Evolutionary conservation across 2,113 vertebrate species (phyloP).

Genomic region (Lophotis ruficrista): DNA sequence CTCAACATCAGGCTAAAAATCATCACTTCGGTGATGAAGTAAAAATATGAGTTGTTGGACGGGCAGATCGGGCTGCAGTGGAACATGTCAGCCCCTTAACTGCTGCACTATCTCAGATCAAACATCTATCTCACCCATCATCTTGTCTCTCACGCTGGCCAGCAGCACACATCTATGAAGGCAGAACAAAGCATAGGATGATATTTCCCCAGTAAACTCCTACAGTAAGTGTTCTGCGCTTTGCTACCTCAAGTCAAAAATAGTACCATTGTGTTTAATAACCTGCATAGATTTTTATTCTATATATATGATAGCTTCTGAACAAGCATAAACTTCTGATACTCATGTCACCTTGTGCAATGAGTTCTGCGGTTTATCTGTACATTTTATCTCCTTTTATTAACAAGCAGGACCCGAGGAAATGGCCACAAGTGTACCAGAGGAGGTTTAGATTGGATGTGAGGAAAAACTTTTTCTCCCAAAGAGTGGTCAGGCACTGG

Average conservation of each 20-base stretch:
- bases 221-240: neutral
- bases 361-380: neutral
- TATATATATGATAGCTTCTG: neutral
- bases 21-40: neutral
- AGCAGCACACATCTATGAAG: neutral
- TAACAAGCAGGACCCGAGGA: too few relatives aligned
- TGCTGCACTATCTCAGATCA: neutral
- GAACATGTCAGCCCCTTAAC: neutral
- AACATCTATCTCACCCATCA: neutral
- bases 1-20: neutral
- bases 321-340: neutral
- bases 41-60: neutral
- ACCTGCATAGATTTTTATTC: neutral
- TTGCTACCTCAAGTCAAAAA: neutral
- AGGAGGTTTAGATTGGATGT: too few relatives aligned
- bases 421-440: too few relatives aligned
- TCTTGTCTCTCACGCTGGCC: neutral
- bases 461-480: too few relatives aligned
- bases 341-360: accelerated
- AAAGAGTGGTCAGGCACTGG: too few relatives aligned
- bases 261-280: neutral
- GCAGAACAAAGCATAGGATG: neutral
- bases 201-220: neutral
- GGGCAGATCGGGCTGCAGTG: neutral
- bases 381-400: neutral